Evolutionary conservation across 2,113 vertebrate species (phyloP).

Genomic region (Meriones unguiculatus): DNA sequence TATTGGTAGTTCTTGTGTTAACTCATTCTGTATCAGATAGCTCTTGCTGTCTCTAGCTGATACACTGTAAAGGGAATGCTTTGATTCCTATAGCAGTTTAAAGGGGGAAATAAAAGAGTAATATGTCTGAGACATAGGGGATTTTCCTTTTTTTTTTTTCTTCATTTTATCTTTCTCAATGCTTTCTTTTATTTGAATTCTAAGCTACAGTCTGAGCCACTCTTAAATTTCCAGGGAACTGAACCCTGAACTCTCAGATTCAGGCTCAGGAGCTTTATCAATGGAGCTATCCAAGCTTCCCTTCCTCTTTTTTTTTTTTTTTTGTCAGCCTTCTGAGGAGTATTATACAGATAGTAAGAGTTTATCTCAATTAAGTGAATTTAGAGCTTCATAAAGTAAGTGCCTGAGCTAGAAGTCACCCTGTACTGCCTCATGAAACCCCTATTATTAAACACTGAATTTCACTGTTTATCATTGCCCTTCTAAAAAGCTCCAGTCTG

Average conservation of each 20-base stretch:
- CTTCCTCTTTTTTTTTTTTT: not conserved
- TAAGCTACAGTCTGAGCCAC: too few relatives aligned
- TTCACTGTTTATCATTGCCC: not conserved
- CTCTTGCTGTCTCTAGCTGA: not conserved
- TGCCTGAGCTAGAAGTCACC: not conserved
- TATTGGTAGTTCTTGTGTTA: not conserved
- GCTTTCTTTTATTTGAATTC: too few relatives aligned
- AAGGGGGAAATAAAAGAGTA: not conserved
- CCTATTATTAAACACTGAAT: not conserved
- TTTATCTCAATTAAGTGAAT: slow-evolving; percentile 39
- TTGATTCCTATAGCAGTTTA: slow-evolving; percentile 27
- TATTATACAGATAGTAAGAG: slow-evolving; percentile 40
- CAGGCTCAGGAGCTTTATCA: too few relatives aligned
- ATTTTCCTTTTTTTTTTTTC: not conserved
- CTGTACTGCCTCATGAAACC: slow-evolving; percentile 27
- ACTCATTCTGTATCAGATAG: not conserved
- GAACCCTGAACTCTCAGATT: too few relatives aligned
- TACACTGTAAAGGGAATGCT: not conserved
- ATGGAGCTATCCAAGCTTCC: too few relatives aligned
- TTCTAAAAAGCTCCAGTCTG: slow-evolving; percentile 17
- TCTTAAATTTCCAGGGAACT: too few relatives aligned
- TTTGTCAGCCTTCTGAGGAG: slow-evolving; percentile 24
- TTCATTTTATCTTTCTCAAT: too few relatives aligned
- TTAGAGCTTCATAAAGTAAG: slow-evolving; percentile 24
- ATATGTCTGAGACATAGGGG: slow-evolving; percentile 4